These are phyloP conservation scores for Andrena praecox DNA, from an alignment of 2,888 invertebrate genomes.

Conservation along the genomic window DNA sequence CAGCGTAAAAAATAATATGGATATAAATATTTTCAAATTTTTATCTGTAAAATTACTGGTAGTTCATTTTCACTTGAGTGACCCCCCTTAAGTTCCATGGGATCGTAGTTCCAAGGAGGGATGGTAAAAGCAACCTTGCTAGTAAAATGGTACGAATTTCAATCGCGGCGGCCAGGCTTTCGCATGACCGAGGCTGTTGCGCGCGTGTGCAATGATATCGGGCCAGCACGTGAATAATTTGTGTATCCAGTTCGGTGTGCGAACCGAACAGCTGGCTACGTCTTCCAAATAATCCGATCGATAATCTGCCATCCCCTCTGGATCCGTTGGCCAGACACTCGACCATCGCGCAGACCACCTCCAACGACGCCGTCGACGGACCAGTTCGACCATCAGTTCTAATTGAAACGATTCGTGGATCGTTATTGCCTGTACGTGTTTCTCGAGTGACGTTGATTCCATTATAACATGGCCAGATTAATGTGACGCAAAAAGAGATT, in stretches of 20 bases:
- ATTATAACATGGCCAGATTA: neutral
- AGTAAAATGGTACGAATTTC: slow-evolving; percentile 16
- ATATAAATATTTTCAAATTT: too few species aligned
- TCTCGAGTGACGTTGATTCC: neutral
- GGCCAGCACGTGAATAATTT: slow-evolving; percentile 60
- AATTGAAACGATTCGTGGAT: neutral
- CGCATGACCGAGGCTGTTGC: slow-evolving; percentile 17
- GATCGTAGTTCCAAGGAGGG: neutral
- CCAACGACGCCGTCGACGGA: slow-evolving; percentile 27
- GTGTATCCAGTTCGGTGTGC: slow-evolving; percentile 57
- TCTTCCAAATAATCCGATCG: slow-evolving; percentile 65
- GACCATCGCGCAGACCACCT: slow-evolving; percentile 44
- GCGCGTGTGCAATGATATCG: slow-evolving; percentile 5
- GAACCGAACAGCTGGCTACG: slow-evolving; percentile 60
- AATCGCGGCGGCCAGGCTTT: slow-evolving; percentile 13
- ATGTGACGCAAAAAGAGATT: neutral
- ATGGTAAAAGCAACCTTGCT: neutral
- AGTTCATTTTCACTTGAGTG: too few species aligned
- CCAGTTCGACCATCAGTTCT: slow-evolving; percentile 9
- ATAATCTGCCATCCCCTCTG: slow-evolving; percentile 47
- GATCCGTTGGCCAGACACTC: slow-evolving; percentile 14
- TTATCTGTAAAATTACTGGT: too few species aligned
- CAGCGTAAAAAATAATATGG: too few species aligned
- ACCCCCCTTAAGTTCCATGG: neutral
- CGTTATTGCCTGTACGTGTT: neutral